Conservation (phyloP, 2,113 vertebrate genomes). For the Pundamilia nyererei region DNA sequence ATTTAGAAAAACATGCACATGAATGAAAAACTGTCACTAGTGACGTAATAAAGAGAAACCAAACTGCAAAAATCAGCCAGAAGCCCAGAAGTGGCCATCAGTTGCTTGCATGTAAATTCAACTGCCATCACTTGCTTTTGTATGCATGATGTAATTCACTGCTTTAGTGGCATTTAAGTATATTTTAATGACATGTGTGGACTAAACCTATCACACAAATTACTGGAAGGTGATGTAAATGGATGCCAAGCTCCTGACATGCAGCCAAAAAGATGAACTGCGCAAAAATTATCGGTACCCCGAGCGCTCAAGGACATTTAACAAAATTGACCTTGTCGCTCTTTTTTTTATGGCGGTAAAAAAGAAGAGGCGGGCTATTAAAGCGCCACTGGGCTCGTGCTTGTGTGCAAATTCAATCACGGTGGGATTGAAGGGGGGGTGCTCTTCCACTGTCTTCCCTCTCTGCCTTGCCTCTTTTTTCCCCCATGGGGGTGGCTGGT, state of each 20-base stretch:
- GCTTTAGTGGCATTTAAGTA: neutral
- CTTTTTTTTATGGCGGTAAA: neutral
- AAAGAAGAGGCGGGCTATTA: neutral
- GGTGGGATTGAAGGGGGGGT: neutral
- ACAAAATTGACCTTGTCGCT: neutral
- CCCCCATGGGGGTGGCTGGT: conserved; percentile 38
- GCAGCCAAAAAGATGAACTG: neutral
- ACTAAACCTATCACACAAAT: neutral
- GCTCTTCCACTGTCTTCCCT: neutral
- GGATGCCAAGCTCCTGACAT: neutral
- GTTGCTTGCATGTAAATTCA: neutral
- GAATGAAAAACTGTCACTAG: neutral
- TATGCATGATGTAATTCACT: neutral
- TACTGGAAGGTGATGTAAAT: neutral
- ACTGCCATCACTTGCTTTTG: neutral
- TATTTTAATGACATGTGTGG: neutral
- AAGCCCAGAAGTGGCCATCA: neutral
- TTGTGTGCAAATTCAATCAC: neutral
- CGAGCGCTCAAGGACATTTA: neutral
- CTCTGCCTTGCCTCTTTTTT: neutral
- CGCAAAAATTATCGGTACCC: neutral
- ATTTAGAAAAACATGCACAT: neutral
- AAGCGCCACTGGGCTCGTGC: neutral
- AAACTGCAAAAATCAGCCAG: neutral
- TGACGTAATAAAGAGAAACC: neutral